phyloP scores from a whole-genome alignment of 92 coral and sea anemone species.

The Porites cylindrica region DNA sequence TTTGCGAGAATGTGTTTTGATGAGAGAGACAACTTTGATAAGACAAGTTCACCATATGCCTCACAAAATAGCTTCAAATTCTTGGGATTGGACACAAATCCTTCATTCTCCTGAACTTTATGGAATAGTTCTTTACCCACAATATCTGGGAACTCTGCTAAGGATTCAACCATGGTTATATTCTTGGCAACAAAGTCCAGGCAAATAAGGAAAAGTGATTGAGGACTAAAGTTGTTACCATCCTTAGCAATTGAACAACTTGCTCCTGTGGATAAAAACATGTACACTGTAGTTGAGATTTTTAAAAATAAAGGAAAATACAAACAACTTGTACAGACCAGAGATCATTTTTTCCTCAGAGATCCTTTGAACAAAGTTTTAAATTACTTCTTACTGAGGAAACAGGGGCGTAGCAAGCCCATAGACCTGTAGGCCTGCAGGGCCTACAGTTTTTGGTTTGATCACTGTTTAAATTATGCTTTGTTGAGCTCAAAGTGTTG shows the following conservation, averaged over 20 bases:
- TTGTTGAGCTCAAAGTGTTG: too few relatives aligned
- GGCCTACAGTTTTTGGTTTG: too few relatives aligned
- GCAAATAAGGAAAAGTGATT: conserved; percentile 76
- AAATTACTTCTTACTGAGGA: too few relatives aligned
- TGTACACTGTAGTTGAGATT: background rate
- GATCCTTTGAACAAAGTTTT: too few relatives aligned
- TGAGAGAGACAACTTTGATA: conserved; percentile 68
- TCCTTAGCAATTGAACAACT: conserved; percentile 54
- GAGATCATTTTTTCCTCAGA: too few relatives aligned
- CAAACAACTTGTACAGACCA: too few relatives aligned
- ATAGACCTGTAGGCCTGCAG: too few relatives aligned
- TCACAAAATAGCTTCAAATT: conserved; percentile 80
- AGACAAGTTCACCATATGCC: conserved; percentile 81
- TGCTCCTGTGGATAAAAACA: conserved; percentile 54
- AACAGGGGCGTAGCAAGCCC: too few relatives aligned
- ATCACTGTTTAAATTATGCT: too few relatives aligned
- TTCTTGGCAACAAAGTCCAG: conserved; percentile 94
- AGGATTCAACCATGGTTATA: conserved; percentile 91
- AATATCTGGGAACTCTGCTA: conserved; percentile 87
- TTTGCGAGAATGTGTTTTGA: conserved; percentile 63
- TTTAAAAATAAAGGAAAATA: background rate
- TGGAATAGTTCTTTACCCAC: conserved; percentile 89
- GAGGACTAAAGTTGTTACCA: conserved; percentile 53
- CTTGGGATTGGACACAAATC: conserved; percentile 42
- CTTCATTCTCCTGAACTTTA: conserved; percentile 59